phyloP scores from a whole-genome alignment of 2,888 invertebrate species.

The Ophion ellenae region DNA sequence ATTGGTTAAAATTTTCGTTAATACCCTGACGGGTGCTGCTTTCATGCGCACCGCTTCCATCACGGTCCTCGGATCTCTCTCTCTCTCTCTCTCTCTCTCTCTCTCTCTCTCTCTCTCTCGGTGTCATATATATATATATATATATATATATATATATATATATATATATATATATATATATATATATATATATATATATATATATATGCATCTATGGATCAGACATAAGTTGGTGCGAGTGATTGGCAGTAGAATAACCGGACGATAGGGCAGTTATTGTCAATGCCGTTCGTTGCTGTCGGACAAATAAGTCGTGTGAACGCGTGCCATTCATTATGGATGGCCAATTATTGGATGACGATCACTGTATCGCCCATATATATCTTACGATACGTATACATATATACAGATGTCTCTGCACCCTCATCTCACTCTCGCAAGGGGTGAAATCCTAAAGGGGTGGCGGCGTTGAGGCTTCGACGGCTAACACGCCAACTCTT shows the following conservation, averaged over 20 bases:
- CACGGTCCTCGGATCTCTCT: conserved; percentile 67
- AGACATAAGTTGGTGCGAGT: neutral
- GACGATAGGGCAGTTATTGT: conserved; percentile 28
- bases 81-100: neutral
- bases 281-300: conserved; percentile 15
- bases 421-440: conserved; percentile 78
- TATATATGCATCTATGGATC: neutral
- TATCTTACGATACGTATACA: neutral
- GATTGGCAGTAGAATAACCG: conserved; percentile 35
- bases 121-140: too few relatives aligned
- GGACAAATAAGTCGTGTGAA: conserved; percentile 27
- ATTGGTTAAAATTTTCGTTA: conserved; percentile 83
- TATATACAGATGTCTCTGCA: conserved; percentile 64
- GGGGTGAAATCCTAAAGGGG: conserved; percentile 58
- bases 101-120: too few relatives aligned
- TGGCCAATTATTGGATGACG: conserved; percentile 43
- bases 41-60: conserved; percentile 73
- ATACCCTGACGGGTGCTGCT: conserved; percentile 81
- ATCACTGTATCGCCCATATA: conserved; percentile 22
- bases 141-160: neutral
- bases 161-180: neutral
- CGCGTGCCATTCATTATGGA: conserved; percentile 19
- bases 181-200: too few relatives aligned
- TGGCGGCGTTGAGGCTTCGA: conserved; percentile 69
- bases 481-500: conserved; percentile 71